phyloP scores from a whole-genome alignment of 2,888 invertebrate genomes.

The Tenthredo scrophulariae region DNA sequence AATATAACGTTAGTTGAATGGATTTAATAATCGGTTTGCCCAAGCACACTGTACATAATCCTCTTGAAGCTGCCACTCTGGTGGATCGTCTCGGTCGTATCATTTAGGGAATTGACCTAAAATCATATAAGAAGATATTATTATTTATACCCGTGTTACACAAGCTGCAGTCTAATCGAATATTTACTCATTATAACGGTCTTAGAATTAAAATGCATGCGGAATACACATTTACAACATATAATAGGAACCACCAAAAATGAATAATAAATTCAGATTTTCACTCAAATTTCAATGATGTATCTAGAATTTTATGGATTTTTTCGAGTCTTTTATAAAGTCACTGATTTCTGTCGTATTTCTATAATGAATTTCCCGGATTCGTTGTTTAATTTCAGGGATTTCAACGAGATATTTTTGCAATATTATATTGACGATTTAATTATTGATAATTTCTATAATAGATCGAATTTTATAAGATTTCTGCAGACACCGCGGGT shows the following conservation, averaged over 20 bases:
- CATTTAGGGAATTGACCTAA: conserved; percentile 85
- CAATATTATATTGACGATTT: too few relatives aligned
- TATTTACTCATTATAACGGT: neutral
- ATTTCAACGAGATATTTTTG: too few relatives aligned
- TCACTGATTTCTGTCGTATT: too few relatives aligned
- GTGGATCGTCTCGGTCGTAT: conserved; percentile 90
- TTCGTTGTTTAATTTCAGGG: too few relatives aligned
- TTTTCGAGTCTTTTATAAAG: too few relatives aligned
- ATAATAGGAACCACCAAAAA: neutral
- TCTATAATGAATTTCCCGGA: too few relatives aligned
- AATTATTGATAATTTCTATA: too few relatives aligned
- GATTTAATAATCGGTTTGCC: conserved; percentile 84
- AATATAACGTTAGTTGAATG: conserved; percentile 62
- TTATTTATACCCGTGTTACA: neutral
- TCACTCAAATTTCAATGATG: neutral
- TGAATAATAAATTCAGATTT: too few relatives aligned
- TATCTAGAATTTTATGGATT: neutral
- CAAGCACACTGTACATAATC: conserved; percentile 94
- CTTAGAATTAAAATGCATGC: neutral
- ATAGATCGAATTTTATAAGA: too few relatives aligned
- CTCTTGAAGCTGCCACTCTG: conserved; percentile 96
- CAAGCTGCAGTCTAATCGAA: neutral
- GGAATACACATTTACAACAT: neutral
- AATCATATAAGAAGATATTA: conserved; percentile 60
- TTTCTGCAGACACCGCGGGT: too few relatives aligned